Base-by-base conservation (phyloP, 2,888 invertebrate genomes). In the Ditylenchus weischeri region DNA sequence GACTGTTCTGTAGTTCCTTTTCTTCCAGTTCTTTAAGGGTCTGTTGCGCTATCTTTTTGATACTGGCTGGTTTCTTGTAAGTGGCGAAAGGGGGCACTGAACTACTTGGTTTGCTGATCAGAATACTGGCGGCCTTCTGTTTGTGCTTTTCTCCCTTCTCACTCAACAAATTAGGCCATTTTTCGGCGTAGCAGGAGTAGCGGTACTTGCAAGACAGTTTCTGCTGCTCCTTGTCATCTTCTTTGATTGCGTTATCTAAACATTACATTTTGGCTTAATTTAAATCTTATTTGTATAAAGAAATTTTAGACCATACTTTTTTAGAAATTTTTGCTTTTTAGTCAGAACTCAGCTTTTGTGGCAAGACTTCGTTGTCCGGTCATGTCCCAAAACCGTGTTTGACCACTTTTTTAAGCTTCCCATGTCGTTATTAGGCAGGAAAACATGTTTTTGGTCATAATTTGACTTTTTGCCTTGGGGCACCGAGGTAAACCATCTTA, bases 1-100 rank as follows among this genome's bases (percentile, higher is more conserved):
- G 43, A 54, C 69, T 69, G 1, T 62, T 74, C 47, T 71, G 68
- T 78, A 86, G 82, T 79, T 84, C 85, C 79, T 84, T 69, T 54
- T 74, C 73, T 58, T 79, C 76, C 62, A 66, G 78, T 18, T 69
- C 67, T 51, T 71, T 69, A 18, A 77, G 62, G 23, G 70, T 72
- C 59, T 73, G 73, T 58, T 73, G 63, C 23, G 76, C 77, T 59
- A 70, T 72, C 60, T 74, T 71, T 59, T 74, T 74, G 62, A 70
- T 63, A 78, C 69, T 73, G 71, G 69, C 69, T 73, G 74, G 75
- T 60, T 73, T 72, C 60, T 75, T 75, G 18, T 69, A 64, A 10
- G 35, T 23, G 18, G 54, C 23, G 10, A 11, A 19, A 18, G 50
- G 10, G 13, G 64, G 57, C 7, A 69, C 51, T 66, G 43, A 18